A percentile compares a stretch with the other conserved stretches of the same genome.
phyloP scores from a whole-genome alignment of 1,140 invertebrate species.

The Euura lappo region DNA sequence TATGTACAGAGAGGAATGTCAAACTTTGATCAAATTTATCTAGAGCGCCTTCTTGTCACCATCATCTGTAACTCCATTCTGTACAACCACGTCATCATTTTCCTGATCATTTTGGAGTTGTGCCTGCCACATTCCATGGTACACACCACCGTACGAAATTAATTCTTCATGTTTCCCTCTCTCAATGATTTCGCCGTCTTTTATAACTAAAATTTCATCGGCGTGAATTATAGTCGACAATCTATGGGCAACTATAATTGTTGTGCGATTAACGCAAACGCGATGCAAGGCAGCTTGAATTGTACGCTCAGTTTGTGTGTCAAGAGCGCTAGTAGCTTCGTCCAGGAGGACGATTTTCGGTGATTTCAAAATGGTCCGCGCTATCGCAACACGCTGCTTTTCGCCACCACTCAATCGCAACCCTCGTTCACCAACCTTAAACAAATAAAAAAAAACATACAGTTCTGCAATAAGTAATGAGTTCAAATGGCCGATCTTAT shows the following conservation, averaged over 20 bases:
- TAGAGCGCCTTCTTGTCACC: neutral
- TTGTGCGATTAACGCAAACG: slow-evolving; percentile 86
- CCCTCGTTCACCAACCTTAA: slow-evolving; percentile 79
- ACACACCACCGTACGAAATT: slow-evolving; percentile 71
- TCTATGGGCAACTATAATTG: slow-evolving; percentile 91
- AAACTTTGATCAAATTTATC: neutral
- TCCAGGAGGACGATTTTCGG: slow-evolving; percentile 88
- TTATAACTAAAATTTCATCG: slow-evolving; percentile 90
- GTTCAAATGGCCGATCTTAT: slow-evolving; percentile 5
- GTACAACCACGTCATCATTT: neutral
- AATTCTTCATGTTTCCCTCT: slow-evolving; percentile 85
- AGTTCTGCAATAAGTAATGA: neutral
- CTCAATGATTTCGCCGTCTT: slow-evolving; percentile 91
- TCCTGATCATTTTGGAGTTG: slow-evolving; percentile 72
- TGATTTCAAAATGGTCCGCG: slow-evolving; percentile 86
- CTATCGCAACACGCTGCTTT: slow-evolving; percentile 93
- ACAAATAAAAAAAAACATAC: slow-evolving; percentile 21
- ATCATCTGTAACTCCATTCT: neutral
- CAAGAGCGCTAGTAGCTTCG: slow-evolving; percentile 87
- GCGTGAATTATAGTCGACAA: slow-evolving; percentile 93
- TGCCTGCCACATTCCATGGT: slow-evolving; percentile 89
- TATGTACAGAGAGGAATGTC: too few species aligned
- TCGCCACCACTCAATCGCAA: slow-evolving; percentile 86
- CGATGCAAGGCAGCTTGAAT: slow-evolving; percentile 79
- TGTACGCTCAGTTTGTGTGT: slow-evolving; percentile 84